Evolutionary conservation across 1,140 invertebrate genomes (phyloP), one percentile per base, ranked within the genome.

Genomic region (Tenebrio molitor): DNA sequence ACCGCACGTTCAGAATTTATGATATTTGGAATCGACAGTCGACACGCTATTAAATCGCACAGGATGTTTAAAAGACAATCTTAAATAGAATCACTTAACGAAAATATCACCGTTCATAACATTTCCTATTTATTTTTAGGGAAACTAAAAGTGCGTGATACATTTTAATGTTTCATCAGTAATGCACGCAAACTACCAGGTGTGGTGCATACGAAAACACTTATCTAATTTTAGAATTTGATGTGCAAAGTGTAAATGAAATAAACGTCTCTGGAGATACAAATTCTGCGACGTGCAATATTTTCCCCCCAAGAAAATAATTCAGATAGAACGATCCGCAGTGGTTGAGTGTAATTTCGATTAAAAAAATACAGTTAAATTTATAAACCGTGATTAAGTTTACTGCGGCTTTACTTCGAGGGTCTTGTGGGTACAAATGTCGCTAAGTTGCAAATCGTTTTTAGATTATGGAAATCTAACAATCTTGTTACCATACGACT

Each of bases 91-190:
- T 19, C 44, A 50, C 44, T 50, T 50, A 25, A 50, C 44, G 15
- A 58, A 58, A 58, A 58, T 58, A 58, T 58, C 21, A 50, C 44
- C 44, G 17, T 21, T 50, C 19, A 50, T 50, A 23, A 8, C 15
- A 10, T 50, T 50, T 21, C 1, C 44, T 50, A 19, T 50, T 50
- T 50, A 50, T 50, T 19, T 50, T 50, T 23, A 17, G 44, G n/a
- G n/a, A n/a, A n/a, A n/a, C n/a, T n/a, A n/a, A 50, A 50, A 50
- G 23, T 50, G 44, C 44, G 44, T 17, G 17, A 50, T 50, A 58
- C 23, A 15, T 29, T 58, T n/a, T 39, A 39, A 39, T 39, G 12
- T 39, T 39, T 53, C 6, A 23, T n/a, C n/a, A n/a, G n/a, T n/a
- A n/a, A n/a, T n/a, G n/a, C n/a, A 15, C 23, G 23, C n/a, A 58